phyloP scores from a whole-genome alignment of 2,113 vertebrate species.

The Saiga tatarica region DNA sequence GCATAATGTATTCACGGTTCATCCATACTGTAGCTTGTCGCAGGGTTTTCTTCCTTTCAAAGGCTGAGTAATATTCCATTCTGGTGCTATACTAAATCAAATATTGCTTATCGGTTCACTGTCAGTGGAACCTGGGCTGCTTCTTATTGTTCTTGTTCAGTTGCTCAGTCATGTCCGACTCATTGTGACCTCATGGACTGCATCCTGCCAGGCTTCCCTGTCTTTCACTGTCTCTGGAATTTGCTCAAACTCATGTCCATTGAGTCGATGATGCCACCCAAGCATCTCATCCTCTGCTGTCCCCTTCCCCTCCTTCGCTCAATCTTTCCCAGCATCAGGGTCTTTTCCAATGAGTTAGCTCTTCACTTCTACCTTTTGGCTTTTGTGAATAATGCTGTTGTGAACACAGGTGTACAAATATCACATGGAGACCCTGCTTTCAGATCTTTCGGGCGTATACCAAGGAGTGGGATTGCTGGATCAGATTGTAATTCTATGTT shows the following conservation, averaged over 20 bases:
- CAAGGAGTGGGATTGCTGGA: not conserved
- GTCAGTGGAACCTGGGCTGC: too few relatives aligned
- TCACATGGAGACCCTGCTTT: not conserved
- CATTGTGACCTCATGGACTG: not conserved
- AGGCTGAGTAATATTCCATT: not conserved
- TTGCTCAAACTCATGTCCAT: not conserved
- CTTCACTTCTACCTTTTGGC: fast-evolving
- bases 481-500: not conserved
- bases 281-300: not conserved
- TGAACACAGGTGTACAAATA: too few relatives aligned
- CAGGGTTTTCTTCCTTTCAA: not conserved
- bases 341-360: not conserved
- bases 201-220: not conserved
- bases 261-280: not conserved
- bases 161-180: not conserved
- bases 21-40: too few relatives aligned
- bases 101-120: too few relatives aligned
- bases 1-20: not conserved
- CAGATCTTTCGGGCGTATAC: not conserved
- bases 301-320: not conserved
- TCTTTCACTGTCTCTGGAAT: not conserved
- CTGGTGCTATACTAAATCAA: fast-evolving
- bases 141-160: fast-evolving
- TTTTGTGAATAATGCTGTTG: not conserved
- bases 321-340: not conserved